These are phyloP conservation scores for Dryomyza anilis DNA, from an alignment of 2,888 invertebrate species.

Conservation along the genomic window DNA sequence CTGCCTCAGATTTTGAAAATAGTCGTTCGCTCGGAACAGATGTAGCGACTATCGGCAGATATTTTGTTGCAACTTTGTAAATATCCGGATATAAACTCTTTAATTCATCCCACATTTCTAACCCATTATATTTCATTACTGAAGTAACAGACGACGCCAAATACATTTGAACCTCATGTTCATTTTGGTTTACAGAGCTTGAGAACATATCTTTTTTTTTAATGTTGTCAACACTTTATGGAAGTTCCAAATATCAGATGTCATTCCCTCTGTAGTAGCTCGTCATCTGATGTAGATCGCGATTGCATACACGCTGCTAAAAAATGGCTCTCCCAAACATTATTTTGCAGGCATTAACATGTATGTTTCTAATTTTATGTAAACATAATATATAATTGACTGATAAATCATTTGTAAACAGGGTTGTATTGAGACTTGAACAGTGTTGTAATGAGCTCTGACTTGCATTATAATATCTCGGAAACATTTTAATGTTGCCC, in stretches of 20 bases:
- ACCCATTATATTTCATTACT: constrained; percentile 35
- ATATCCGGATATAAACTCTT: constrained; percentile 43
- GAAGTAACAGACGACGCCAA: constrained; percentile 44
- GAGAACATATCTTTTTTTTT: constrained; percentile 21
- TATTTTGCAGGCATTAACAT: too few species aligned
- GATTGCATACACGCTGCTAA: too few species aligned
- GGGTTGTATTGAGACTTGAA: too few species aligned
- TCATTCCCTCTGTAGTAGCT: constrained; percentile 33
- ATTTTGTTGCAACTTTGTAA: constrained; percentile 44
- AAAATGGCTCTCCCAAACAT: too few species aligned
- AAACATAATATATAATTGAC: too few species aligned
- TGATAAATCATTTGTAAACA: too few species aligned
- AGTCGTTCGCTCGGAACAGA: constrained; percentile 49
- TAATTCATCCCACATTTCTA: constrained; percentile 42
- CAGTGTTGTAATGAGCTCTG: too few species aligned
- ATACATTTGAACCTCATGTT: constrained; percentile 43
- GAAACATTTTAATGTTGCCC: too few species aligned
- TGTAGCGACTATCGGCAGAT: constrained; percentile 47
- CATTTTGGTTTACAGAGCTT: constrained; percentile 17
- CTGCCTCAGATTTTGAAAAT: constrained; percentile 49
- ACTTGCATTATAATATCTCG: too few species aligned
- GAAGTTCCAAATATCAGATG: constrained; percentile 45
- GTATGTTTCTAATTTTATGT: too few species aligned
- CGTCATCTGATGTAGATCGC: neutral
- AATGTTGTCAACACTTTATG: constrained; percentile 43